Percentiles rank a stretch among this genome's conserved stretches.
Conservation (phyloP, 2,888 invertebrate genomes). For the Lumbricus terrestris region DNA sequence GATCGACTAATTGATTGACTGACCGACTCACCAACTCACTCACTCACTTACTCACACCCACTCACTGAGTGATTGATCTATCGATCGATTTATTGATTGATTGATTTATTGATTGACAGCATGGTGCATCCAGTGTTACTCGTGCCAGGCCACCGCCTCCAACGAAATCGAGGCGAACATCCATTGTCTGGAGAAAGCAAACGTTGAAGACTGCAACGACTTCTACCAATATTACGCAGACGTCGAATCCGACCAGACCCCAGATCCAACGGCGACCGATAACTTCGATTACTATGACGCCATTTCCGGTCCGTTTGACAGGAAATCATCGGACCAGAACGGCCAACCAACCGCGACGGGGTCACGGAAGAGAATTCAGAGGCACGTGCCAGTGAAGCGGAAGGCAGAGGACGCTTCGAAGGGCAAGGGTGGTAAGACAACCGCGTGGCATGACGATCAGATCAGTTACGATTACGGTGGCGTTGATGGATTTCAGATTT, state of each 20-base stretch:
- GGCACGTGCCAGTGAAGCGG: neutral
- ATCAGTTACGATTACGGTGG: slow-evolving; percentile 18
- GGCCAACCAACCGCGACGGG: neutral
- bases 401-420: neutral
- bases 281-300: slow-evolving; percentile 16
- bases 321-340: neutral
- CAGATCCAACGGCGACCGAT: neutral
- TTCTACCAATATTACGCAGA: slow-evolving; percentile 39
- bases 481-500: slow-evolving; percentile 21
- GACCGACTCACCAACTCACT: neutral
- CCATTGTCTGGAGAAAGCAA: slow-evolving; percentile 35
- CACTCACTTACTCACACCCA: neutral
- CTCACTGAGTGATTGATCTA: neutral
- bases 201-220: slow-evolving; percentile 39
- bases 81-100: neutral
- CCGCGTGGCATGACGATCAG: neutral
- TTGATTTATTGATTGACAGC: neutral
- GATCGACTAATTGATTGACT: neutral
- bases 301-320: neutral
- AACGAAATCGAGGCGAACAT: slow-evolving; percentile 41
- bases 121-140: slow-evolving; percentile 36
- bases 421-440: neutral
- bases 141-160: slow-evolving; percentile 34
- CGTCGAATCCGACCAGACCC: slow-evolving; percentile 25
- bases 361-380: neutral